Percentiles rank a stretch among this genome's conserved stretches.
These are phyloP conservation scores for Heliconius hortense DNA, from an alignment of 2,888 invertebrate genomes.

Conservation along the genomic window DNA sequence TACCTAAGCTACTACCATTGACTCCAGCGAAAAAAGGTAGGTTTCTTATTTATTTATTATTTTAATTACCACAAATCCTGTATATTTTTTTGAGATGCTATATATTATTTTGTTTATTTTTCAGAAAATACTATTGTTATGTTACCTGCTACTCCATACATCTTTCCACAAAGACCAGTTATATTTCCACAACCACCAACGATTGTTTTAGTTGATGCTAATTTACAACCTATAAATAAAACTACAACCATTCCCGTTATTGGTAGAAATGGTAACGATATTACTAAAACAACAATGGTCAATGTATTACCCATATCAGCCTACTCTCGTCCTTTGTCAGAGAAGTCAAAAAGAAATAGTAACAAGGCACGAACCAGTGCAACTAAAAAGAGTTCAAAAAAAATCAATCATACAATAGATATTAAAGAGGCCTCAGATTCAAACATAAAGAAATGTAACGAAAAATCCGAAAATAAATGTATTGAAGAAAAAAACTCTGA, in stretches of 20 bases:
- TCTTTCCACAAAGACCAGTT: constrained; percentile 72
- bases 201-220: constrained; percentile 69
- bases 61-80: background rate
- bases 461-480: background rate
- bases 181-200: constrained; percentile 70
- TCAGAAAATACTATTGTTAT: constrained; percentile 73
- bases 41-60: constrained; percentile 21
- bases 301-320: constrained; percentile 77
- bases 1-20: constrained; percentile 64
- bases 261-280: constrained; percentile 66
- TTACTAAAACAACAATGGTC: constrained; percentile 77
- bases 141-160: constrained; percentile 70
- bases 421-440: background rate
- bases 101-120: constrained; percentile 43
- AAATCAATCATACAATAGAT: constrained; percentile 20
- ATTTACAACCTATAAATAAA: constrained; percentile 65
- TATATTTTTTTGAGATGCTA: background rate
- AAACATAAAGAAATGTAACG: background rate
- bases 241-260: constrained; percentile 57
- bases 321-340: constrained; percentile 72
- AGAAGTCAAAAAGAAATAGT: constrained; percentile 63
- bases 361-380: constrained; percentile 52
- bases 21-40: constrained; percentile 63
- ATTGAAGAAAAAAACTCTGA: background rate
- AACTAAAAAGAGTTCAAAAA: constrained; percentile 44